Evolutionary conservation across 2,113 vertebrate genomes (phyloP), one percentile per base, ranked within the genome.

Genomic region (Siphamia tubifer): DNA sequence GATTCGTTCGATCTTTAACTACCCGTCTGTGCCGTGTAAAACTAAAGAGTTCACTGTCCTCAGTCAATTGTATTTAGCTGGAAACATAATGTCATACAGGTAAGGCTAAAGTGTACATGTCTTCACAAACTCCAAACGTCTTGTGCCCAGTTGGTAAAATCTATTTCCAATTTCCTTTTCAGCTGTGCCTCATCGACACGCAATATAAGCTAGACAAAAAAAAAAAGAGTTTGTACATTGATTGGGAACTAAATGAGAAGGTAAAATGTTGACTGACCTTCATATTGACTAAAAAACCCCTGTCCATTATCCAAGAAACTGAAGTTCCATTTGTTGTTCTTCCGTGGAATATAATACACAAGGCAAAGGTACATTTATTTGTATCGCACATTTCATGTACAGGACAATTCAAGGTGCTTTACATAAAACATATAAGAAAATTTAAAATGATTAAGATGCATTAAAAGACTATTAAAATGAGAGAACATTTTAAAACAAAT

Each of bases 221-320:
- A 27, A n/a, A 1, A 45, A 32, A 32, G 21, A 60, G 13, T 55
- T 36, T 12, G 67, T 10, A 40, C 28, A 84, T 58, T 71, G 60
- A 79, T 71, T 61, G 58, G 76, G 72, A 80, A 77, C 34, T 68
- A 78, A 82, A 74, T 82, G 53, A 79, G 51, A 52, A 45, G 63
- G 57, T 17, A 31, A 38, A 82, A 81, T 30, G 49, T 24, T 58
- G 44, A 68, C 44, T 60, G 81, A 83, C 75, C 64, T 61, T 72
- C 34, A 21, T 65, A 86, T 73, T 72, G 77, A 78, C 69, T 75
- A 34, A 64, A n/a, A n/a, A n/a, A n/a, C n/a, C n/a, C n/a, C n/a
- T n/a, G n/a, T n/a, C n/a, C n/a, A n/a, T n/a, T n/a, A n/a, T n/a
- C n/a, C n/a, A n/a, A n/a, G n/a, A n/a, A n/a, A n/a, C n/a, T n/a